Evolutionary conservation across 2,888 invertebrate genomes (phyloP), one percentile per base, ranked within the genome.

Genomic region (Athalia cordata): DNA sequence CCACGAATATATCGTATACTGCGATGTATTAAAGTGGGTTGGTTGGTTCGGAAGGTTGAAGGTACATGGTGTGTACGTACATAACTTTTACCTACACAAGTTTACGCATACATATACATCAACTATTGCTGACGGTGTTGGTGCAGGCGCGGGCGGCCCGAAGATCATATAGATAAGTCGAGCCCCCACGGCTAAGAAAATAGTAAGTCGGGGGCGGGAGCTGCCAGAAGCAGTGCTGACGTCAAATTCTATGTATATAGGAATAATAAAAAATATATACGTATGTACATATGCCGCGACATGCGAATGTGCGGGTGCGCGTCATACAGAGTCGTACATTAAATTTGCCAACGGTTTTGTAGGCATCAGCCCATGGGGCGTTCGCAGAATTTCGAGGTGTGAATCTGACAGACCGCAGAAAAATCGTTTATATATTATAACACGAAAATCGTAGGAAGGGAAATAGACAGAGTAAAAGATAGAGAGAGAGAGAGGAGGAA

Each of bases 181-280:
- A 62, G 52, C 55, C 68, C 77, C 70, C 6, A 9, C 43, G 72
- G 72, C 72, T 72, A 47, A 72, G 72, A 59, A 72, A 59, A 72
- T 72, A 59, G 59, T 45, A 57, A 45, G 64, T 49, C 9, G 15
- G 74, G 11, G 64, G 49, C 47, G 50, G 62, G 15, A 61, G 43
- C 47, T 72, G 77, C 68, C 70, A 49, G 59, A 47, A 52, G 49
- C 77, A 70, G 67, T 77, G 70, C 77, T 77, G 77, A 77, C 70
- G 77, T 77, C 70, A 77, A 59, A 45, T 61, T 57, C 59, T 61
- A 77, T 52, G n/a, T 70, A 5, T 6, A 29, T 13, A 7, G 8
- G 29, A 8, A n/a, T 8, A 50, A 67, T 11, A 65, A 11, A 29
- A 43, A 45, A 70, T 45, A 29, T 55, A 57, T 45, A 45, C 45